Base-by-base conservation (phyloP, 1,140 invertebrate species). In the Lepidurus couesii region DNA sequence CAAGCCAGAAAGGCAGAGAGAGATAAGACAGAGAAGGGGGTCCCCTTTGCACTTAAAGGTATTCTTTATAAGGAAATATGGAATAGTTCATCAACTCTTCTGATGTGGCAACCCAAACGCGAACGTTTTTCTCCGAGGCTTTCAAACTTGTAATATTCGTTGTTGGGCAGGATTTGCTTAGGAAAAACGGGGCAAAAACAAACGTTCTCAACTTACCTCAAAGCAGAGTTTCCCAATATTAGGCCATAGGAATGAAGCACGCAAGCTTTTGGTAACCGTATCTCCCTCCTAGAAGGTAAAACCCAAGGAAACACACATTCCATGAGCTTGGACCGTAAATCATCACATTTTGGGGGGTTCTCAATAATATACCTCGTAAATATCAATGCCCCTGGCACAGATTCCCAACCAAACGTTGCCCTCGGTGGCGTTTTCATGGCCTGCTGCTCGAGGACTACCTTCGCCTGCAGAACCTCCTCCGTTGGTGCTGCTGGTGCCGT, bases 151-250 rank as follows among this genome's bases (percentile, higher is more conserved):
- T 3, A 34, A 4, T 34, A 34, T 4, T 34, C 34, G 34, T 34
- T 34, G 34, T 34, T 34, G 34, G 34, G 34, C 34, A 34, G 4
- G 34, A 34, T 34, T 34, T 65, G 16, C 21, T 65, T 4, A 65
- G 16, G 53, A 16, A 65, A 65, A 7, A n/a, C 7, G 16, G 53
- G 53, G 53, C 16, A 7, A 65, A n/a, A 65, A 7, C 16, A 13
- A 65, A 65, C 53, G 21, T 65, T 65, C n/a, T 21, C 21, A 13
- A 16, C 53, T 88, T 84, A 92, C 91, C 86, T 97, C 95, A 86
- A 97, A 97, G 84, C 93, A 94, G 9, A 98, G 87, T 86, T 96
- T 97, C 75, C 92, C 94, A 79, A 98, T 97, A 82, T 93, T 93
- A 82, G 93, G 93, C 95, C 96, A 97, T 44, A 94, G 89, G 84